Base-by-base conservation (phyloP, 1,140 invertebrate species). In the Tenebrio molitor region DNA sequence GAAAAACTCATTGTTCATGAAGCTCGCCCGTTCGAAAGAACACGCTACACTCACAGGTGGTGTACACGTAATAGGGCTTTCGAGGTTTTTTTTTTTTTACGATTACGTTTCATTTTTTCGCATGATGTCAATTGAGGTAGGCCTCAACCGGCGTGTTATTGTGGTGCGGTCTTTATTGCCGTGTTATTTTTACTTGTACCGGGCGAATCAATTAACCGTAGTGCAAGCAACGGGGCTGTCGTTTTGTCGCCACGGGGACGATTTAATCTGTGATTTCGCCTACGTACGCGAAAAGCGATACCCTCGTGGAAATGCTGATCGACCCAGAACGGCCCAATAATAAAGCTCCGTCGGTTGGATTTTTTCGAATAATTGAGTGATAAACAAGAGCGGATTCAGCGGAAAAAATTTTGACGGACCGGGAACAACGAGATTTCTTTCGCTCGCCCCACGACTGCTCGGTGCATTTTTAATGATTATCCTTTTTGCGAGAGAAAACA, bases 381-480 rank as follows among this genome's bases (percentile, higher is more conserved):
- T 72, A 74, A 74, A 74, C 73, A 72, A 69, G 42, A 53, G 46
- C 50, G 12, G 29, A 72, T n/a, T 74, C 73, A 72, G 73, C 73
- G 69, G 68, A 74, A 39, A 39, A 39, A 33, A 10, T 33, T 33
- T 4, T 33, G 29, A n/a, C n/a, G n/a, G n/a, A n/a, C n/a, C n/a
- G n/a, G n/a, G n/a, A n/a, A n/a, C n/a, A n/a, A n/a, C n/a, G n/a
- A n/a, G n/a, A n/a, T n/a, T n/a, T n/a, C n/a, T n/a, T n/a, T n/a
- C n/a, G n/a, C n/a, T n/a, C n/a, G n/a, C n/a, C n/a, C n/a, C n/a
- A n/a, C 10, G 29, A 65, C 12, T 41, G 16, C 46, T 63, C 72
- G 72, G 74, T 76, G 72, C 73, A 76, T 76, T 74, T 76, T 76
- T 76, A 76, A 76, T 74, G 72, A 72, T 74, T 71, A 71, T 74